Conservation (phyloP, 2,888 invertebrate genomes). For the Trypoxylon attenuatum region DNA sequence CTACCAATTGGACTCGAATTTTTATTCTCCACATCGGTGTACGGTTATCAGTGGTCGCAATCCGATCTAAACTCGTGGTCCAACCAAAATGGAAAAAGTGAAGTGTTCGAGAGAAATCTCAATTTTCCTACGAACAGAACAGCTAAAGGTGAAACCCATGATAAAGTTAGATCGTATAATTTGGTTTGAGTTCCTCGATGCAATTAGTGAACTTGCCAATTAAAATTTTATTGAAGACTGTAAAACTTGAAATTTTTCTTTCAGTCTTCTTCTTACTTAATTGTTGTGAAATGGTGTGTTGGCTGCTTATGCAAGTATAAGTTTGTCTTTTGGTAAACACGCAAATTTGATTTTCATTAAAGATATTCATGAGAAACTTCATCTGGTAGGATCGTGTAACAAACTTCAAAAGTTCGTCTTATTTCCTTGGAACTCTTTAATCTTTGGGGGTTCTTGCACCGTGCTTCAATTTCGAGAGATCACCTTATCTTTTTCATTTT, state of each 20-base stretch:
- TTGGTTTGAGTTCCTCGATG: no score
- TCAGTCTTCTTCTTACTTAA: no score
- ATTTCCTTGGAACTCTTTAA: neutral
- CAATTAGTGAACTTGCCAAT: no score
- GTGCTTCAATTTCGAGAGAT: no score
- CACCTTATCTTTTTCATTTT: no score
- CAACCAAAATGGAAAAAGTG: slow-evolving; percentile 3
- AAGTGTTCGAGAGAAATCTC: neutral
- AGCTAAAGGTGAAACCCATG: slow-evolving; percentile 38
- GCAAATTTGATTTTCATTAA: neutral
- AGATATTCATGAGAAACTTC: neutral
- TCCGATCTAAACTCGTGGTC: slow-evolving; percentile 31
- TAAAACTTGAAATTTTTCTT: no score
- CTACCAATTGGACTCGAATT: slow-evolving; percentile 20
- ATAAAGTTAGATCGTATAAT: no score
- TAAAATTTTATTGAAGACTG: no score
- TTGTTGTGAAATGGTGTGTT: no score
- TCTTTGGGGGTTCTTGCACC: no score
- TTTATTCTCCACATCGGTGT: slow-evolving; percentile 30
- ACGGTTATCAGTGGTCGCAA: slow-evolving; percentile 45
- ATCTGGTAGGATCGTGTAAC: neutral
- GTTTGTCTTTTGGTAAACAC: no score
- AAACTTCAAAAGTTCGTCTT: neutral
- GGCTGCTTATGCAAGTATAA: no score
- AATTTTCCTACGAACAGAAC: slow-evolving; percentile 15